Base-by-base conservation (phyloP, 2,113 vertebrate species). In the Phylloscopus trochilus region DNA sequence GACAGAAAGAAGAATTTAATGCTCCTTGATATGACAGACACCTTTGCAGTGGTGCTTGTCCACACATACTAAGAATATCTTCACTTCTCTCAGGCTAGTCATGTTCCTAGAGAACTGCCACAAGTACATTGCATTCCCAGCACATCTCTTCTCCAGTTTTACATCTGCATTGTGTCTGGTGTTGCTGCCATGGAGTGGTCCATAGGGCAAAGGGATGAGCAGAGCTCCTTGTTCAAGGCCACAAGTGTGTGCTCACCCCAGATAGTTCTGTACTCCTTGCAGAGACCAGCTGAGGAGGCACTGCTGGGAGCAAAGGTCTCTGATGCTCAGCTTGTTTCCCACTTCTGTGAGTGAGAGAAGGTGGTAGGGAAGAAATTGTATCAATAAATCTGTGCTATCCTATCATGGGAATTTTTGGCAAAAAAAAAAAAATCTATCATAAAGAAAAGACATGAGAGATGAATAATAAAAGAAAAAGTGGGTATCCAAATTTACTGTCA, bases 151-250 rank as follows among this genome's bases (percentile, higher is more conserved):
- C 23, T 56, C 63, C 55, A 35, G 28, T 19, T 83, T 64, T 64
- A 9, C 1, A 1, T 5, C n/a, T 2, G 1, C 39, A 7, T 2
- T 0, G 0, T 37, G 8, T 7, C 26, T 16, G 33, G 10, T 30
- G 23, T 33, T 76, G 46, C 70, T 82, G 52, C 63, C 28, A 9
- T 15, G 14, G 15, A 22, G 53, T 64, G 30, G 11, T 44, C 41
- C 49, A 7, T 1, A 43, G 52, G n/a, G 24, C 49, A 35, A 60
- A 56, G 24, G 27, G n/a, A 17, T 1, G 4, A 7, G 7, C 83
- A 90, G 70, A 68, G 22, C 44, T 79, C 26, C 66, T 60, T 66
- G n/a, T 28, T 44, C 44, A 49, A 44, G 59, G 37, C 18, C 80
- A 69, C 31, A 53, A 15, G 51, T 11, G 15, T 69, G 44, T 60